Base-by-base conservation (phyloP, 2,113 vertebrate genomes). In the Haemorhous mexicanus region DNA sequence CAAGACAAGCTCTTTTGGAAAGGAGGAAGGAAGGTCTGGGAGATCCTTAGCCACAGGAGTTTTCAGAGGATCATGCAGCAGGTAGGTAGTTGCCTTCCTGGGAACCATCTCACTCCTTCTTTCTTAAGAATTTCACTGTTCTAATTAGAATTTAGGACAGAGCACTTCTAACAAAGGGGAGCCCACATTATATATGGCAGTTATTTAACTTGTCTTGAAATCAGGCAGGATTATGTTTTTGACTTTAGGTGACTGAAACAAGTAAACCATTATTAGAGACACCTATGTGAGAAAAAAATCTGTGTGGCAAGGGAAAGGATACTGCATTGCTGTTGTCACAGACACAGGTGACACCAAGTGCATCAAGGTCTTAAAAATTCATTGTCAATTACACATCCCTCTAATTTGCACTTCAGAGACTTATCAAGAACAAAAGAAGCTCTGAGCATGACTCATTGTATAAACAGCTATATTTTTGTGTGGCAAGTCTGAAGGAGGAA, bases 41-140 rank as follows among this genome's bases (percentile, higher is more conserved):
- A 94, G 44, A 64, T 82, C n/a, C 35, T 56, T 87, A 94, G 50
- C 72, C 78, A 49, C 74, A 55, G 81, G 77, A 89, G 61, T 87
- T 87, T 95, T 64, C 52, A 82, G 90, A 91, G 63, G 58, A 90
- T 94, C 81, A 67, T 81, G 43, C 46, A 82, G 58, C 53, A 93
- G 69, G 37, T 80, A 87, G 55, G 77, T 95, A 97, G 91, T 93
- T 95, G 84, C 44, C 72, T 95, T 96, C 70, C 56, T 87, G 63
- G 70, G 87, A 97, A 81, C 30, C 67, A 87, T 67, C 56, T 93
- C 59, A 56, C 49, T 96, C 55, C 79, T 93, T 67, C 63, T 96
- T 96, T 85, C 89, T 95, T 87, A 93, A 95, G 89, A 89, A 95
- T 94, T 95, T 95, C 63, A 53, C 77, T 84, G 68, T 68, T 92